Evolutionary conservation across 92 coral and sea anemone species (phyloP), one percentile per base, ranked within the genome.

Genomic region (Ricordea florida): DNA sequence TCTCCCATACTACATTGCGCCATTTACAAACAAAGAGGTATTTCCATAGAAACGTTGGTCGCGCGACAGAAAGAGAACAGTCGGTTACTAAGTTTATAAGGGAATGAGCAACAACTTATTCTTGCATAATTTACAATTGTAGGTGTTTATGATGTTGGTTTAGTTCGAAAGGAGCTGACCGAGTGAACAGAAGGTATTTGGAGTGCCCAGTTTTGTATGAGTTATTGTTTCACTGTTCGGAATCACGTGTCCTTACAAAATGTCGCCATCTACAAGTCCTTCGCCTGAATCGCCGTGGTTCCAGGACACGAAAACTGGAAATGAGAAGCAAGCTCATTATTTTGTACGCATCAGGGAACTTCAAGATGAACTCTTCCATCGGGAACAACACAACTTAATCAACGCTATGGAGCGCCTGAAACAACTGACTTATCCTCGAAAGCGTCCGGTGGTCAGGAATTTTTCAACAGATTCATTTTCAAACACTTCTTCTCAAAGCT

Each of bases 321-420:
- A 86, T 18, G 98, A 94, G 56, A 94, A 91, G 41, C 98, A 94
- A 80, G 75, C 98, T 4, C 80, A 76, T 27, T 94, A 91, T 59
- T 94, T 94, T 70, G 81, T 88, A 49, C 86, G 84, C 57, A 91
- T 94, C 23, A 73, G 93, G 37, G 86, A 91, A 59, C 86, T 91
- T 31, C 97, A 94, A 51, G 85, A 92, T 34, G 91, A 94, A 62
- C 65, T 94, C 22, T 82, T 94, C n/a, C 74, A 78, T 37, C 78
- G 93, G 5, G 98, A 94, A 69, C 98, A 94, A 57, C 97, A 92
- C 65, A 92, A 94, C 37, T 83, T 94, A 7, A 80, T 94, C 41
- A 85, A 84, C 50, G 97, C 98, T 13, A 94, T 94, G 98, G 94
- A 94, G 45, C 77, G 98, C 14, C 64, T 94, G 8, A 86, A 91